These are phyloP conservation scores for Okamejei kenojei DNA, from an alignment of 2,797 vertebrate species.

Conservation along the genomic window DNA sequence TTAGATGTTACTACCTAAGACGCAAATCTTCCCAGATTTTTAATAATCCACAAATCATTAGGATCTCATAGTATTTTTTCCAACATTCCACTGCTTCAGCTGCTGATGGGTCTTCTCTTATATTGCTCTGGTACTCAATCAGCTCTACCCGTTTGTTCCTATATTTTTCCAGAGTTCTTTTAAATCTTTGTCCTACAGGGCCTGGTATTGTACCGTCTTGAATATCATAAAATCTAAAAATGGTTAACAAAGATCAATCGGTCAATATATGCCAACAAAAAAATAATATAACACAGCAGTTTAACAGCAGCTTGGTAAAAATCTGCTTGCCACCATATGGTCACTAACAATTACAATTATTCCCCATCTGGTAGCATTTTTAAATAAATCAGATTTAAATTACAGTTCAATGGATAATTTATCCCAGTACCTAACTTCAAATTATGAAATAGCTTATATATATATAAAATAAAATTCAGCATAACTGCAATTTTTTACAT, in stretches of 20 bases:
- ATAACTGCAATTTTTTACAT: neutral
- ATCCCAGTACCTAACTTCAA: neutral
- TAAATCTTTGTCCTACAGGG: conserved; percentile 50
- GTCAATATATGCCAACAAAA: conserved; percentile 27
- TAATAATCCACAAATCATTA: conserved; percentile 53
- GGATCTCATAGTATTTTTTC: conserved; percentile 58
- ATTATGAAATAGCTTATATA: neutral
- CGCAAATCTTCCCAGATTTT: conserved; percentile 54
- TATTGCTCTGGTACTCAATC: conserved; percentile 53
- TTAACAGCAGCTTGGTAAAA: neutral
- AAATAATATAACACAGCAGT: neutral
- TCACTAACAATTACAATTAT: neutral
- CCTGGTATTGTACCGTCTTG: conserved; percentile 53
- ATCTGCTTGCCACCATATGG: neutral
- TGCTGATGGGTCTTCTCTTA: conserved; percentile 51
- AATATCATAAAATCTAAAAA: conserved; percentile 56
- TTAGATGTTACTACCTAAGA: conserved; percentile 44
- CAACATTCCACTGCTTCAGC: conserved; percentile 55
- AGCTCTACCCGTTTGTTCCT: conserved; percentile 51
- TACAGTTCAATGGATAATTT: neutral
- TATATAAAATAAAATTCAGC: neutral
- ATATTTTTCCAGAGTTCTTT: conserved; percentile 53
- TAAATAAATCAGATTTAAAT: neutral
- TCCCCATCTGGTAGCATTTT: neutral
- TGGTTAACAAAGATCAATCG: neutral